Base-by-base conservation (phyloP, 23 tunicate species). In the Ciona savignyi region DNA sequence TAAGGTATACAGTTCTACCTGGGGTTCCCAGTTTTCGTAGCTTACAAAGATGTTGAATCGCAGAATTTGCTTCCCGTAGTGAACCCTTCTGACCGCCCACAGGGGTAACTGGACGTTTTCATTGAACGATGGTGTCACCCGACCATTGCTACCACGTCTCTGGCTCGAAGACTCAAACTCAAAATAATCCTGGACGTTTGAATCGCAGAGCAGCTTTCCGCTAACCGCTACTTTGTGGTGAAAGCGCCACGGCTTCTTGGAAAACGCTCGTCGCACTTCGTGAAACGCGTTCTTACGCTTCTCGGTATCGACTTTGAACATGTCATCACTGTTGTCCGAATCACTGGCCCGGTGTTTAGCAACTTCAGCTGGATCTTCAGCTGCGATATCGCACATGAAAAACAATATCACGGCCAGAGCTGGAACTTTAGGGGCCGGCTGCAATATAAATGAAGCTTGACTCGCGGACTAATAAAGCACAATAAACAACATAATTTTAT, bases 71-170 rank as follows among this genome's bases (percentile, higher is more conserved):
- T 28, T 71, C 1, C 97, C 97, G 49, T 80, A 81, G 33, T 91
- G 97, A 22, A 85, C 87, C 64, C 76, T 88, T 11, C 97, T 78
- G 3, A 80, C 86, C 30, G 74, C 97, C 86, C 90, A 86, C 0
- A 91, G 74, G 2, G 97, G 97, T 25, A 84, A 85, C 66, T 72
- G 32, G 63, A 25, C 25, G 2, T 20, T 25, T 63, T n/a, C 27
- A 25, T 48, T 29, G 4, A 48, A 32, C 32, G 27, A 2, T 1
- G 76, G 76, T 1, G 73, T 69, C 25, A 6, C 49, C 24, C 73
- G 49, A 27, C 73, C 73, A 4, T 6, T 3, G 34, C 34, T 35
- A 1, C 73, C 49, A n/a, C n/a, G n/a, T n/a, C n/a, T n/a, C 25
- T 32, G 32, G 70, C 28, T 26, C 27, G 30, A 24, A 4, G 86